phyloP scores from a whole-genome alignment of 2,797 vertebrate genomes.

The Eospalax fontanierii region DNA sequence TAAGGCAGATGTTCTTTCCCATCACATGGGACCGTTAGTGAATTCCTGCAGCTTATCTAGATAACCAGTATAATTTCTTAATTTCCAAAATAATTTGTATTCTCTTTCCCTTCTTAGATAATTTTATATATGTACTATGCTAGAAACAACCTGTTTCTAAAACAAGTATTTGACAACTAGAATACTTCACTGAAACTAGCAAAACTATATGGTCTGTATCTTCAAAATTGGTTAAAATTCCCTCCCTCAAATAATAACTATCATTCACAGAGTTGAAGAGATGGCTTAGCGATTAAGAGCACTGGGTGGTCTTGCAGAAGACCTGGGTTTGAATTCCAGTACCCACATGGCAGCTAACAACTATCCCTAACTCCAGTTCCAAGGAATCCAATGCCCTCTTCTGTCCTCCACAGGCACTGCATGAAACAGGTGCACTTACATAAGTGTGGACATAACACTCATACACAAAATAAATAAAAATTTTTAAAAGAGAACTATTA shows the following conservation, averaged over 20 bases:
- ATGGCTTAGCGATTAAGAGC: too few species aligned
- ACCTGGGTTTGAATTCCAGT: too few species aligned
- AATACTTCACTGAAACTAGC: conserved; percentile 11
- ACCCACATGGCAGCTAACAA: too few species aligned
- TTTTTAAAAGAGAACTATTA: neutral
- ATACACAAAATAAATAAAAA: too few species aligned
- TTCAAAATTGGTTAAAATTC: conserved; percentile 42
- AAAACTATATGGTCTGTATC: conserved; percentile 53
- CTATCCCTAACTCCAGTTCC: too few species aligned
- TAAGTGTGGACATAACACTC: too few species aligned
- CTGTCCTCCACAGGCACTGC: too few species aligned
- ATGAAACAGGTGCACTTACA: too few species aligned
- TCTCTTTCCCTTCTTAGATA: neutral
- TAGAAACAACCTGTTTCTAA: conserved; percentile 52
- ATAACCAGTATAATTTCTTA: neutral
- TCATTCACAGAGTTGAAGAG: neutral
- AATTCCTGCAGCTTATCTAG: conserved; percentile 27
- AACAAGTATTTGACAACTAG: conserved; percentile 32
- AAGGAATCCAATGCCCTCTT: too few species aligned
- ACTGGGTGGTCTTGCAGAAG: too few species aligned
- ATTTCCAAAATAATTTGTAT: conserved; percentile 45
- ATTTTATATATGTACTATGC: conserved; percentile 54
- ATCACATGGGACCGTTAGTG: conserved; percentile 1
- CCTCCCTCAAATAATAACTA: neutral
- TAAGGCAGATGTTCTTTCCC: neutral